Percentiles rank a stretch among this genome's conserved stretches.
phyloP scores from a whole-genome alignment of 2,888 invertebrate species.

The Euzetes globulus region DNA sequence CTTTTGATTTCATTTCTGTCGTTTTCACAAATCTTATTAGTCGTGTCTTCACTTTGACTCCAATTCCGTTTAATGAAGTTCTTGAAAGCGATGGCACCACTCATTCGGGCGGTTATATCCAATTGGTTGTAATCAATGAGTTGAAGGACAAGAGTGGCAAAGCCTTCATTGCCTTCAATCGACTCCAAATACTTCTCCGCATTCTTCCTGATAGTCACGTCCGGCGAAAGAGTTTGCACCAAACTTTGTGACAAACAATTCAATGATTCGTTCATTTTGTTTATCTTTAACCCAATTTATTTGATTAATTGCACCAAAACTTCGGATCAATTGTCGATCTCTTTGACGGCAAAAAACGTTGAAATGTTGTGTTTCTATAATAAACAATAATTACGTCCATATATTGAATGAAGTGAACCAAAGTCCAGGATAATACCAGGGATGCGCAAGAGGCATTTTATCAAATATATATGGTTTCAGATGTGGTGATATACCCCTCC shows the following conservation, averaged over 20 bases:
- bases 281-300: not conserved
- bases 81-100: slow-evolving; percentile 89
- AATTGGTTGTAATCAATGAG: slow-evolving; percentile 66
- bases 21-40: slow-evolving; percentile 66
- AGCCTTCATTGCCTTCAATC: slow-evolving; percentile 82
- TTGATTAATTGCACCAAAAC: not conserved
- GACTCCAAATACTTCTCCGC: slow-evolving; percentile 87
- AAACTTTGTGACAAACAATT: slow-evolving; percentile 56
- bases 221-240: slow-evolving; percentile 77
- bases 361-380: too few species aligned
- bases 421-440: too few species aligned
- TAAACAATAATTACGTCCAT: too few species aligned
- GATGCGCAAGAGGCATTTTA: too few species aligned
- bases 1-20: slow-evolving; percentile 75
- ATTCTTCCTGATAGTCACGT: slow-evolving; percentile 72
- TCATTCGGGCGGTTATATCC: slow-evolving; percentile 72
- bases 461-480: too few species aligned
- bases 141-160: slow-evolving; percentile 73
- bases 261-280: not conserved
- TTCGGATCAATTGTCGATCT: not conserved
- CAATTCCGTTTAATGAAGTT: slow-evolving; percentile 95
- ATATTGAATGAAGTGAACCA: too few species aligned
- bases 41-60: slow-evolving; percentile 64
- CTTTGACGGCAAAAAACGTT: too few species aligned
- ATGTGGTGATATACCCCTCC: too few species aligned